Percentiles rank a stretch among this genome's conserved stretches.
Evolutionary conservation across 2,113 vertebrate species (phyloP).

Genomic region (Tautogolabrus adspersus): DNA sequence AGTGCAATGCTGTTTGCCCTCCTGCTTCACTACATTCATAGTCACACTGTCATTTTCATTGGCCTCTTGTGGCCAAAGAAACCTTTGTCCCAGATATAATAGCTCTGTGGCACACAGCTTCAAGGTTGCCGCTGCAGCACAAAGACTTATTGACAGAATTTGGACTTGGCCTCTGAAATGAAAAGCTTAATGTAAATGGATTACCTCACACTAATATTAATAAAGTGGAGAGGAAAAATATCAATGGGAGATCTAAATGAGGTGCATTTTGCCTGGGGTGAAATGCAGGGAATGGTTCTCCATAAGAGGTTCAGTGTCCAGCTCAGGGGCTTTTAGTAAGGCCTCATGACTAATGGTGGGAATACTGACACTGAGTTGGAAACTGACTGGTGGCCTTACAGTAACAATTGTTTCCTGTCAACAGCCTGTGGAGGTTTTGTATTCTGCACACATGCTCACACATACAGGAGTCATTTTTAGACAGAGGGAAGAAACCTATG

Average conservation of each 20-base stretch:
- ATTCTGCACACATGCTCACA: slow-evolving; percentile 15
- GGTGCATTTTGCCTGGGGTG: not conserved
- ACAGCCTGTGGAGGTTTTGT: slow-evolving; percentile 8
- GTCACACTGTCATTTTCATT: slow-evolving; percentile 17
- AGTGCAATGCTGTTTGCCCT: slow-evolving; percentile 13
- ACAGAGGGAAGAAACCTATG: not conserved
- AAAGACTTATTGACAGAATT: slow-evolving; percentile 53
- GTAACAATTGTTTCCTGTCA: slow-evolving; percentile 3
- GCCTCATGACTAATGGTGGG: slow-evolving; percentile 2
- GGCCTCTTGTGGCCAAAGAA: slow-evolving; percentile 21
- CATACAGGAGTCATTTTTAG: slow-evolving; percentile 8
- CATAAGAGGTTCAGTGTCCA: not conserved
- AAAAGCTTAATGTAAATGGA: slow-evolving; percentile 48
- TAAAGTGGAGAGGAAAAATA: slow-evolving; percentile 8
- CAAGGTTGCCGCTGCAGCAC: slow-evolving; percentile 49
- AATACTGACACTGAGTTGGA: slow-evolving; percentile 17
- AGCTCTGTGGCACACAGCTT: slow-evolving; percentile 33
- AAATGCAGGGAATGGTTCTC: not conserved
- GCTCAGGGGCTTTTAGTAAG: slow-evolving; percentile 31
- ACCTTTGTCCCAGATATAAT: slow-evolving; percentile 59
- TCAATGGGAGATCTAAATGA: slow-evolving; percentile 2
- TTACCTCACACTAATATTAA: slow-evolving; percentile 53
- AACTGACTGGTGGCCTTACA: slow-evolving; percentile 16
- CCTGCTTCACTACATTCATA: slow-evolving; percentile 4
- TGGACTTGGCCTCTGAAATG: slow-evolving; percentile 38